Percentiles rank a stretch among this genome's conserved stretches.
These are phyloP conservation scores for Corythaixoides concolor DNA, from an alignment of 2,113 vertebrate species.

Conservation along the genomic window DNA sequence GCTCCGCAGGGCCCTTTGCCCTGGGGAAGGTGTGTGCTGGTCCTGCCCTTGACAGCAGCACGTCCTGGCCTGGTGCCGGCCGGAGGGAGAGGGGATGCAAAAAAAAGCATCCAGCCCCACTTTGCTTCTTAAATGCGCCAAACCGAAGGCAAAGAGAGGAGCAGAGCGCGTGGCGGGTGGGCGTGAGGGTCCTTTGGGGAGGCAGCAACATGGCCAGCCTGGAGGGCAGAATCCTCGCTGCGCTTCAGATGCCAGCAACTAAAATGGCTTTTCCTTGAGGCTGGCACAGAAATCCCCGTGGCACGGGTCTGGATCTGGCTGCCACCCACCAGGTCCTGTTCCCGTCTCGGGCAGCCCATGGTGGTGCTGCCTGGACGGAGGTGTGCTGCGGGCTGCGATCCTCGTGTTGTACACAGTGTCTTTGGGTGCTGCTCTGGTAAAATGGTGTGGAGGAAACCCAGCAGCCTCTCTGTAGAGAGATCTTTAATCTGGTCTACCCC, in stretches of 20 bases:
- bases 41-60: not conserved
- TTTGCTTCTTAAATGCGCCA: not conserved
- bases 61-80: not conserved
- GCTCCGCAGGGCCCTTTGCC: not conserved
- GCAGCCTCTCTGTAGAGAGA: not conserved
- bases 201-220: not conserved
- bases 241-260: not conserved
- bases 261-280: not conserved
- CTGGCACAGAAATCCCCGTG: not conserved
- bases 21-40: not conserved
- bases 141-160: not conserved
- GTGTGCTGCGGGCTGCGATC: not conserved
- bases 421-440: not conserved
- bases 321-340: accelerated
- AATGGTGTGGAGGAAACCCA: not conserved
- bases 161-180: accelerated
- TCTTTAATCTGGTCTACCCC: not conserved
- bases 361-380: not conserved
- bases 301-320: accelerated
- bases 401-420: accelerated
- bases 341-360: accelerated
- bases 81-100: not conserved
- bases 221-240: not conserved
- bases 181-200: not conserved
- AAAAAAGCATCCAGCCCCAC: not conserved